Evolutionary conservation across 1,140 invertebrate species (phyloP).

Genomic region (Venturia canescens): DNA sequence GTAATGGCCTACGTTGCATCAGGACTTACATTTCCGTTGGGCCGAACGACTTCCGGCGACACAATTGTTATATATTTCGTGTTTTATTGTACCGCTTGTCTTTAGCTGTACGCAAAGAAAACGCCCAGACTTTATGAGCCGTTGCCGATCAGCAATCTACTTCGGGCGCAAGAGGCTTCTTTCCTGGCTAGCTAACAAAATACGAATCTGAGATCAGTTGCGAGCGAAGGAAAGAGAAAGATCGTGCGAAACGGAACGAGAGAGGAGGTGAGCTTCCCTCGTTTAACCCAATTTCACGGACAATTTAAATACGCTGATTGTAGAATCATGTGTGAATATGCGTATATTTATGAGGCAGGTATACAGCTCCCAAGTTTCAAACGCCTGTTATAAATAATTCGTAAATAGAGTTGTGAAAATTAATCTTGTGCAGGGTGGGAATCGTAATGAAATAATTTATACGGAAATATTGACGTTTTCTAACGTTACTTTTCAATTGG

Average conservation of each 20-base stretch:
- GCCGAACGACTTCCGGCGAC: conserved; percentile 59
- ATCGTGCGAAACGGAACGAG: neutral
- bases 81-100: conserved; percentile 52
- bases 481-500: too few relatives aligned
- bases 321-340: neutral
- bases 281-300: conserved; percentile 40
- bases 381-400: neutral
- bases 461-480: too few relatives aligned
- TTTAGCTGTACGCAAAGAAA: neutral
- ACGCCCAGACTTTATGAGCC: conserved; percentile 56
- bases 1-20: conserved; percentile 12
- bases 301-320: conserved; percentile 27
- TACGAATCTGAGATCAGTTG: neutral
- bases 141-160: conserved; percentile 52
- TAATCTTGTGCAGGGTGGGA: too few relatives aligned
- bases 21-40: conserved; percentile 65
- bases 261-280: conserved; percentile 10
- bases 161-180: conserved; percentile 50
- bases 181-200: conserved; percentile 11
- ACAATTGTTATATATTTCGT: conserved; percentile 16
- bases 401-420: too few relatives aligned
- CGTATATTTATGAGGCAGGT: neutral
- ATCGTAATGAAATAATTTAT: too few relatives aligned
- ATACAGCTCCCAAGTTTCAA: neutral
- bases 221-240: neutral